These are phyloP conservation scores for Gallinago solitaria DNA, from an alignment of 2,797 vertebrate genomes.

Conservation along the genomic window DNA sequence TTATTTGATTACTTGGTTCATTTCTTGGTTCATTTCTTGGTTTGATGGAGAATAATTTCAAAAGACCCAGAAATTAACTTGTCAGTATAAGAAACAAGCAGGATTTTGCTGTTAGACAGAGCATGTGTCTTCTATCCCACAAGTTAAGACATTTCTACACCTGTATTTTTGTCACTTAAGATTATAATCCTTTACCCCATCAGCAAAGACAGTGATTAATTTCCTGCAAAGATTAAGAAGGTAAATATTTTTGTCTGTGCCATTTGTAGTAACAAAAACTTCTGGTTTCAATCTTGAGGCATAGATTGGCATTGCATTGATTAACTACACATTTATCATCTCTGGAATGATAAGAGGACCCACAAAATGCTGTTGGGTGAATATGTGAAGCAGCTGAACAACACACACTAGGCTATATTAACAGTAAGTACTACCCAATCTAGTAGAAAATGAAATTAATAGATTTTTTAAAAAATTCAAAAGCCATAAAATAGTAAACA, in stretches of 20 bases:
- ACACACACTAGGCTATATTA: neutral
- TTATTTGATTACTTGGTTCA: neutral
- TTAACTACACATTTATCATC: neutral
- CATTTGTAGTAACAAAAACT: neutral
- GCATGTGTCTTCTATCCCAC: neutral
- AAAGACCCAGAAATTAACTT: neutral
- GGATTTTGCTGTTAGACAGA: neutral
- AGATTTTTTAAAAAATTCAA: neutral
- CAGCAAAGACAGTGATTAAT: neutral
- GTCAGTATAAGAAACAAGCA: neutral
- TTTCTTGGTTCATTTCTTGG: neutral
- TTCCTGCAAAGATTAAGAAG: neutral
- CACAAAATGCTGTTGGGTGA: neutral
- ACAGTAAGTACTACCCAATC: fast-evolving
- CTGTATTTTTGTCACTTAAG: neutral
- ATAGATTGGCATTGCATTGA: neutral
- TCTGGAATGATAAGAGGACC: neutral
- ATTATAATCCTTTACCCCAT: neutral
- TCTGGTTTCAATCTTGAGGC: neutral
- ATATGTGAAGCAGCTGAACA: neutral
- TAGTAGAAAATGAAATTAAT: neutral
- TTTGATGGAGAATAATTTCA: neutral
- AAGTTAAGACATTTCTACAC: neutral
- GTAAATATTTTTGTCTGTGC: neutral
- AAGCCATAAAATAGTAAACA: neutral